These are phyloP conservation scores for Anser cygnoides DNA, from an alignment of 2,113 vertebrate species.

Conservation along the genomic window DNA sequence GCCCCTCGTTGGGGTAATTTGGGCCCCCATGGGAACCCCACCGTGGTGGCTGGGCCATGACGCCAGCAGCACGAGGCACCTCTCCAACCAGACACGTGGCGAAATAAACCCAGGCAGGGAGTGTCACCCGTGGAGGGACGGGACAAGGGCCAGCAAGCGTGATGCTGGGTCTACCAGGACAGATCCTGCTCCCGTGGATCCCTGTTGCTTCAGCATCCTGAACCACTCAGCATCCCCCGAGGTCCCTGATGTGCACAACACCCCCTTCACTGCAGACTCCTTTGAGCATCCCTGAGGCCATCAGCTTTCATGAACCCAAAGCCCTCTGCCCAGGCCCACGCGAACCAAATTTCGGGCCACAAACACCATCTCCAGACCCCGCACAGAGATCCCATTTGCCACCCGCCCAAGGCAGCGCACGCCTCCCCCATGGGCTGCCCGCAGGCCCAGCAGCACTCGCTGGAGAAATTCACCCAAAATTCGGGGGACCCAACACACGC, in stretches of 20 bases:
- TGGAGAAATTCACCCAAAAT: conserved; percentile 38
- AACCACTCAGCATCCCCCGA: rapidly evolving
- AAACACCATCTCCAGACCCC: not conserved
- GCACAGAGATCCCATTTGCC: not conserved
- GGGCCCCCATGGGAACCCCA: not conserved
- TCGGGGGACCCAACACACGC: not conserved
- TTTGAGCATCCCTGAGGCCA: not conserved
- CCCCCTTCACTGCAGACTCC: not conserved
- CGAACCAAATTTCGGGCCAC: not conserved
- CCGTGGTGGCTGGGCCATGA: rapidly evolving
- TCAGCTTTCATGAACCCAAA: rapidly evolving
- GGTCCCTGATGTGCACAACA: not conserved
- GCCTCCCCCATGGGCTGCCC: conserved; percentile 35
- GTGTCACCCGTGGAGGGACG: not conserved
- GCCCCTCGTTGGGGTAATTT: not conserved
- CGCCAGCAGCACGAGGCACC: not conserved
- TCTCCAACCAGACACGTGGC: rapidly evolving
- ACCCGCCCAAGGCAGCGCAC: not conserved
- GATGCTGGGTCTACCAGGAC: not conserved
- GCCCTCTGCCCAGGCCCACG: not conserved
- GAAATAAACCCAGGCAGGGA: not conserved
- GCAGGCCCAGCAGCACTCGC: conserved; percentile 36
- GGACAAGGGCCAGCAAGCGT: rapidly evolving
- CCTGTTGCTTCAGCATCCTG: not conserved
- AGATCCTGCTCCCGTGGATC: not conserved